These are phyloP conservation scores for Gopherus evgoodei DNA, from an alignment of 2,113 vertebrate genomes.

Conservation along the genomic window DNA sequence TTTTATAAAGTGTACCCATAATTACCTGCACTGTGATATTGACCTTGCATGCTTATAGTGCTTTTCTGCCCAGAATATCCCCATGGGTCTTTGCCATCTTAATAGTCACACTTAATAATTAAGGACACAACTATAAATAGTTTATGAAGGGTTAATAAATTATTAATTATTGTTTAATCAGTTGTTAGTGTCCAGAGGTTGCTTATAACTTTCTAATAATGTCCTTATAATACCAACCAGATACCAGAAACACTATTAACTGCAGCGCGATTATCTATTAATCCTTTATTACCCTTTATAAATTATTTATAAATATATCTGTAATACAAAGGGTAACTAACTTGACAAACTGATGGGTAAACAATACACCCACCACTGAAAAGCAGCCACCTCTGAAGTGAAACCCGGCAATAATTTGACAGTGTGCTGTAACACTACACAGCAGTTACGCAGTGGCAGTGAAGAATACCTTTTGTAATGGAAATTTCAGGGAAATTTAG, in stretches of 20 bases:
- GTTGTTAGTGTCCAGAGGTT: constrained; percentile 33
- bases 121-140: constrained; percentile 57
- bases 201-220: background rate
- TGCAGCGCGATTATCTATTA: background rate
- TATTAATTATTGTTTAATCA: constrained; percentile 60
- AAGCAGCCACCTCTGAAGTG: constrained; percentile 41
- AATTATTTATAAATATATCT: background rate
- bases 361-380: constrained; percentile 49
- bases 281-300: constrained; percentile 4
- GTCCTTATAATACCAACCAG: background rate
- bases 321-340: constrained; percentile 36
- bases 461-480: constrained; percentile 72
- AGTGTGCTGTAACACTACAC: constrained; percentile 26
- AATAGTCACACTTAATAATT: constrained; percentile 45
- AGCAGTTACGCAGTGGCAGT: constrained; percentile 60
- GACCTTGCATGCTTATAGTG: background rate
- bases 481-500: constrained; percentile 70
- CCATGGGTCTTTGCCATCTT: background rate
- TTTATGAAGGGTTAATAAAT: constrained; percentile 63
- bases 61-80: constrained; percentile 25
- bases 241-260: background rate
- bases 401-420: constrained; percentile 61
- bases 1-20: background rate
- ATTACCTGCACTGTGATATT: background rate
- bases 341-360: constrained; percentile 51